These are phyloP conservation scores for Caenorhabditis zanzibari DNA, from an alignment of 2,888 invertebrate species.

Conservation along the genomic window DNA sequence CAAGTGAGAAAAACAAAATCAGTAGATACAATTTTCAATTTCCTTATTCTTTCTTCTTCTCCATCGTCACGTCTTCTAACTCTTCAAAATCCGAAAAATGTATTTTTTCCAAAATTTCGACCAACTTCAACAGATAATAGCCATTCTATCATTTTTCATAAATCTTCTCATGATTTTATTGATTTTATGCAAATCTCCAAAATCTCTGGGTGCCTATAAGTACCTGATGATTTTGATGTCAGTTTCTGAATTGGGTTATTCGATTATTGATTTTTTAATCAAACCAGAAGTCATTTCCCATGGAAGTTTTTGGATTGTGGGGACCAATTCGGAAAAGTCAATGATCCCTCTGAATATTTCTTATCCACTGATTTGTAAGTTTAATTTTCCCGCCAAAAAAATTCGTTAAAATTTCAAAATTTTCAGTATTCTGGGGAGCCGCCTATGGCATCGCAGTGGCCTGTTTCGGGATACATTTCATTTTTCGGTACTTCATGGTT, in stretches of 20 bases:
- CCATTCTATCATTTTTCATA: not conserved
- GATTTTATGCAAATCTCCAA: slow-evolving; percentile 11
- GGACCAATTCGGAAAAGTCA: not conserved
- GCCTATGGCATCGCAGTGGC: slow-evolving; percentile 3
- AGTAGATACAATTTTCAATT: no score
- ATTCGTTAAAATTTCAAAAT: not conserved
- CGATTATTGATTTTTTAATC: slow-evolving; percentile 1
- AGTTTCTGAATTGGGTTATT: not conserved
- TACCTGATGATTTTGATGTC: slow-evolving; percentile 20
- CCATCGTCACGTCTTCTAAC: no score
- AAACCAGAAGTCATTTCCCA: slow-evolving; percentile 11
- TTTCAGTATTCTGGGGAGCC: slow-evolving; percentile 26
- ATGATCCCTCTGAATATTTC: not conserved
- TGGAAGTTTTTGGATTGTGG: slow-evolving; percentile 4
- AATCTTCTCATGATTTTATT: slow-evolving; percentile 10
- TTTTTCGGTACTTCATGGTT: slow-evolving; percentile 25
- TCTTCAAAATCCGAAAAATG: no score
- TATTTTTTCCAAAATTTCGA: no score
- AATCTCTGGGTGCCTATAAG: slow-evolving; percentile 15
- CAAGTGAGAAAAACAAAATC: no score
- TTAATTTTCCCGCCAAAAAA: no score
- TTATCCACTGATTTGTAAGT: slow-evolving; percentile 2
- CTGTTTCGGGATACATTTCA: slow-evolving; percentile 26
- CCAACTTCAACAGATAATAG: not conserved
- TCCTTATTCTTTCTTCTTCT: no score